phyloP scores from a whole-genome alignment of 2,113 vertebrate species.

The Scophthalmus maximus region DNA sequence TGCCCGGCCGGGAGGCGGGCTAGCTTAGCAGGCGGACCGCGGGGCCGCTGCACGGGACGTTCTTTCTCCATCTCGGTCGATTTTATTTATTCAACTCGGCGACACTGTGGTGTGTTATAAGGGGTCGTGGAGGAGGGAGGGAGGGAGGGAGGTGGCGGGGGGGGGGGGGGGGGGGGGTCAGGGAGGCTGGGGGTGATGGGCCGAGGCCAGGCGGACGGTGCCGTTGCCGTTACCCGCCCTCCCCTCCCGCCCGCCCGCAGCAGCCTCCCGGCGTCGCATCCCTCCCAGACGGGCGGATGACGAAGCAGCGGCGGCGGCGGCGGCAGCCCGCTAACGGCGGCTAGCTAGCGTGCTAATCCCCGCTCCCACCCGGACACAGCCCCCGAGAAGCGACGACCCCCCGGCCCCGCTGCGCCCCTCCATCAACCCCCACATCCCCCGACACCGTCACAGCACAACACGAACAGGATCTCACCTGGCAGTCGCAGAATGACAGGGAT shows the following conservation, averaged over 20 bases:
- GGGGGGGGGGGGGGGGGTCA: not conserved
- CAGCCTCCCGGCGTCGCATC: constrained; percentile 74
- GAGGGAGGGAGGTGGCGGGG: not conserved
- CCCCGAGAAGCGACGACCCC: constrained; percentile 14
- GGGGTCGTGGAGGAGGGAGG: not conserved
- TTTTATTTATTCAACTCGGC: not conserved
- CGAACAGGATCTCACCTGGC: constrained; percentile 66
- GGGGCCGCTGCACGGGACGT: constrained; percentile 5
- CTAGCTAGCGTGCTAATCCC: constrained; percentile 64
- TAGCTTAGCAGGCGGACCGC: constrained; percentile 19
- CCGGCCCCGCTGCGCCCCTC: not conserved
- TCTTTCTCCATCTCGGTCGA: not conserved
- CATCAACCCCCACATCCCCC: not conserved
- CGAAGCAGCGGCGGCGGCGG: constrained; percentile 53
- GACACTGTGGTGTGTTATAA: constrained; percentile 2
- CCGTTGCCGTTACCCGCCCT: constrained; percentile 35
- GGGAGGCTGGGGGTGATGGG: constrained; percentile 54
- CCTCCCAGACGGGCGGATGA: constrained; percentile 63
- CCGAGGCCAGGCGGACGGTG: constrained; percentile 57
- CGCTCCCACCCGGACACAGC: constrained; percentile 49
- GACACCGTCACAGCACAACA: not conserved
- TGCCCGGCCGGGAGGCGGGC: not conserved
- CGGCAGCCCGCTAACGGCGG: constrained; percentile 49
- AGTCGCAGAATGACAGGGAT: constrained; percentile 63
- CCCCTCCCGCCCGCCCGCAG: constrained; percentile 14